Conservation (phyloP, 2,113 vertebrate species). For the Oryzias curvinotus region DNA sequence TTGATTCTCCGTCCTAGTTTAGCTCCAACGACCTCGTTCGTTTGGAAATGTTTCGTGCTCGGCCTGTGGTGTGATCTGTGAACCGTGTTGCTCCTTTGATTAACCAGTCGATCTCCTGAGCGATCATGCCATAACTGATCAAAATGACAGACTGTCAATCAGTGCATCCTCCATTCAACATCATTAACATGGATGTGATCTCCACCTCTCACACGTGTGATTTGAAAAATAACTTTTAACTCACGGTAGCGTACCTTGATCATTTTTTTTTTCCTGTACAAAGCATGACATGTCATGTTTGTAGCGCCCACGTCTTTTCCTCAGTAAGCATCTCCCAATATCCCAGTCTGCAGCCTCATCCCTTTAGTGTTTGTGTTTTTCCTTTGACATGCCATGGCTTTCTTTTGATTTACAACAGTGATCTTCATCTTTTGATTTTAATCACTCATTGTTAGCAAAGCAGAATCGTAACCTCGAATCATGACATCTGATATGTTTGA, state of each 20-base stretch:
- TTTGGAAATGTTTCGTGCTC: slow-evolving; percentile 60
- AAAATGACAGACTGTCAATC: slow-evolving; percentile 40
- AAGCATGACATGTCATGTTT: slow-evolving; percentile 75
- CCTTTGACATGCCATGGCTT: slow-evolving; percentile 41
- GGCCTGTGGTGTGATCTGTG: slow-evolving; percentile 61
- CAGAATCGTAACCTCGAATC: slow-evolving; percentile 40
- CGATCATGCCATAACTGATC: slow-evolving; percentile 50
- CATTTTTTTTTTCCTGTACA: slow-evolving; percentile 44
- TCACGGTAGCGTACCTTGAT: slow-evolving; percentile 14
- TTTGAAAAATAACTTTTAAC: slow-evolving; percentile 32
- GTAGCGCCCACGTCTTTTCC: slow-evolving; percentile 42
- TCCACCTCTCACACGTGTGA: slow-evolving; percentile 51
- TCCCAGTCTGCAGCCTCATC: slow-evolving; percentile 25
- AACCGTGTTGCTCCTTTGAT: slow-evolving; percentile 63
- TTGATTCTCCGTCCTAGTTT: slow-evolving; percentile 76
- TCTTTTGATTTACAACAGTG: slow-evolving; percentile 38
- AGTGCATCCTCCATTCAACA: slow-evolving; percentile 54
- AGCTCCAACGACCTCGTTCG: slow-evolving; percentile 61
- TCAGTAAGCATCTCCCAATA: slow-evolving; percentile 19
- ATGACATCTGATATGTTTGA: slow-evolving; percentile 19
- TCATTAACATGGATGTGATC: slow-evolving; percentile 70
- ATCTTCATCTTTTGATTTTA: slow-evolving; percentile 42
- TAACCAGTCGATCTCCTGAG: slow-evolving; percentile 62
- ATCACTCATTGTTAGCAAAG: slow-evolving; percentile 34
- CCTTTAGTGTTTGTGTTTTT: slow-evolving; percentile 22